These are phyloP conservation scores for Drosophila limbata DNA, from an alignment of 2,888 invertebrate species.

Conservation along the genomic window DNA sequence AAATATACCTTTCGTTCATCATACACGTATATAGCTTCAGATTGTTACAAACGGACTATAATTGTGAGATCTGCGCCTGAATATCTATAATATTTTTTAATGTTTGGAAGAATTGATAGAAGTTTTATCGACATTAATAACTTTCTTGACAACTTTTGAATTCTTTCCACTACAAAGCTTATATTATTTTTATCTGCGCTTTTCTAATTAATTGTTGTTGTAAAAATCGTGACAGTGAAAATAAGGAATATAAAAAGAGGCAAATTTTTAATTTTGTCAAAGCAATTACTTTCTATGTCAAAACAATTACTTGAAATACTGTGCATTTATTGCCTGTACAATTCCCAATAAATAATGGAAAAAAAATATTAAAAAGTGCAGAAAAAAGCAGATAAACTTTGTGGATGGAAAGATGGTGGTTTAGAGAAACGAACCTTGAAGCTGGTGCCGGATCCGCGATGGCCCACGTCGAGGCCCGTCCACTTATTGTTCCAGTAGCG, in stretches of 20 bases:
- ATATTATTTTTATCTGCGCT: conserved; percentile 1
- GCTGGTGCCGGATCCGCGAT: conserved; percentile 97
- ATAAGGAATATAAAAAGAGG: neutral
- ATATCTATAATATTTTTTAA: conserved; percentile 3
- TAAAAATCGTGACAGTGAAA: neutral
- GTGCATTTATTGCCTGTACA: neutral
- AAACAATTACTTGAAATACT: neutral
- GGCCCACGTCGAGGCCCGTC: conserved; percentile 96
- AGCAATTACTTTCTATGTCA: neutral
- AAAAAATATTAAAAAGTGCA: neutral
- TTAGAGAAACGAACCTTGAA: conserved; percentile 87
- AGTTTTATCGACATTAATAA: conserved; percentile 7
- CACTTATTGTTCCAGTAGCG: conserved; percentile 95
- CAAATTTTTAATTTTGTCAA: neutral
- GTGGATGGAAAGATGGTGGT: neutral
- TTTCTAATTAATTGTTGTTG: neutral
- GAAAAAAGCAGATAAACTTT: neutral
- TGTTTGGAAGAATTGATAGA: neutral
- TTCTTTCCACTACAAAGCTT: neutral
- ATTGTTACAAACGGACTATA: conserved; percentile 2
- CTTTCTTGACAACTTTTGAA: neutral
- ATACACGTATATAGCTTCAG: neutral
- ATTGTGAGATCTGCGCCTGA: neutral
- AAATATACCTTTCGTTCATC: conserved; percentile 5
- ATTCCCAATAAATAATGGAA: neutral